phyloP scores from a whole-genome alignment of 2,888 invertebrate genomes.

The Drosophila dives region DNA sequence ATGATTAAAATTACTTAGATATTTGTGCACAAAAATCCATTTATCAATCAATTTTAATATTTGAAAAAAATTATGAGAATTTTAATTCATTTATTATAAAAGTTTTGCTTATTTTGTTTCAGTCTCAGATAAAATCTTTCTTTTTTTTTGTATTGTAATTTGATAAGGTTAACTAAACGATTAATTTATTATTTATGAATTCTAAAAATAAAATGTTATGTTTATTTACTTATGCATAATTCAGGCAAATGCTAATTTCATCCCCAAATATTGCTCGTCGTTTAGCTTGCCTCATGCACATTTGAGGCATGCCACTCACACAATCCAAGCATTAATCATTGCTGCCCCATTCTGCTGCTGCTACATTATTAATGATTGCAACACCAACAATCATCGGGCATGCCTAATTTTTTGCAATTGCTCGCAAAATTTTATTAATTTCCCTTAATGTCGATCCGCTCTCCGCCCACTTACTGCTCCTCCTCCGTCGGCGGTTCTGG shows the following conservation, averaged over 20 bases:
- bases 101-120: not conserved
- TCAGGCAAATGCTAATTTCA: not conserved
- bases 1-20: not conserved
- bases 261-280: constrained; percentile 30
- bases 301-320: constrained; percentile 61
- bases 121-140: not conserved
- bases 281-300: constrained; percentile 30
- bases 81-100: not conserved
- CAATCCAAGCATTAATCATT: constrained; percentile 63
- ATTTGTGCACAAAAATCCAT: not conserved
- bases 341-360: constrained; percentile 11
- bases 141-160: not conserved
- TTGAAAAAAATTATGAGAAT: not conserved
- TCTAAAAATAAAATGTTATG: not conserved
- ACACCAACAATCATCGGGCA: constrained; percentile 66
- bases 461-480: not conserved
- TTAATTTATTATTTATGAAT: constrained; percentile 12
- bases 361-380: constrained; percentile 62
- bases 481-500: not conserved
- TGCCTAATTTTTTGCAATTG: constrained; percentile 70
- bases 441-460: constrained; percentile 20
- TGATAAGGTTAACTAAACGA: not conserved
- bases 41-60: constrained; percentile 2
- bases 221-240: not conserved
- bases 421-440: constrained; percentile 66